Base-by-base conservation (phyloP, 2,888 invertebrate species). In the Scaptomyza tumidula region DNA sequence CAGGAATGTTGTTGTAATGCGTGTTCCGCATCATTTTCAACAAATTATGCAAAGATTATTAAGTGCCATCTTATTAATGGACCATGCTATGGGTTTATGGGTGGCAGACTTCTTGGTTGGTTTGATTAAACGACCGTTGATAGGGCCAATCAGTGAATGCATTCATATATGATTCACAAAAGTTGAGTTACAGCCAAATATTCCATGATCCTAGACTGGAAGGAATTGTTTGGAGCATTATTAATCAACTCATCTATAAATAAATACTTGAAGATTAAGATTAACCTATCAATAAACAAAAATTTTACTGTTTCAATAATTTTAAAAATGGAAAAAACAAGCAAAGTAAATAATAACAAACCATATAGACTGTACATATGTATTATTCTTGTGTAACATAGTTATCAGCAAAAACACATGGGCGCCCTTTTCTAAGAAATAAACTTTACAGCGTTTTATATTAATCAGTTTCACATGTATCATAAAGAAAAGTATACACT, bases 1-100 rank as follows among this genome's bases (percentile, higher is more conserved):
- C 57, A 76, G 77, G 80, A 89, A 89, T 80, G 83, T 62, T 71
- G 81, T 80, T 71, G 74, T 73, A 48, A 62, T 49, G 37, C 43
- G 61, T 71, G 76, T 80, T 80, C 69, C 49, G 75, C 71, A 58
- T 77, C 65, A 48, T 75, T 79, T 71, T 59, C 49, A 86, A 88
- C 86, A 88, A 88, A 86, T 86, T 86, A 86, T 61, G 41, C 65
- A 56, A 35, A 68, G 71, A 68, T 73, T 72, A 80, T 86, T 84
- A 75, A 60, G 71, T 75, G 83, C 57, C 70, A 68, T 68, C 64
- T 63, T 70, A 77, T 70, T 76, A 78, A 82, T 87, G 72, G 70
- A 60, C 56, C 82, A 64, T 52, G 33, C 59, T 50, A 31, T 58
- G 41, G 24, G 33, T 24, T 60, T 57, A 10, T 69, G 39, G 37